These are phyloP conservation scores for Xenopus borealis DNA, from an alignment of 2,113 vertebrate species.

Conservation along the genomic window DNA sequence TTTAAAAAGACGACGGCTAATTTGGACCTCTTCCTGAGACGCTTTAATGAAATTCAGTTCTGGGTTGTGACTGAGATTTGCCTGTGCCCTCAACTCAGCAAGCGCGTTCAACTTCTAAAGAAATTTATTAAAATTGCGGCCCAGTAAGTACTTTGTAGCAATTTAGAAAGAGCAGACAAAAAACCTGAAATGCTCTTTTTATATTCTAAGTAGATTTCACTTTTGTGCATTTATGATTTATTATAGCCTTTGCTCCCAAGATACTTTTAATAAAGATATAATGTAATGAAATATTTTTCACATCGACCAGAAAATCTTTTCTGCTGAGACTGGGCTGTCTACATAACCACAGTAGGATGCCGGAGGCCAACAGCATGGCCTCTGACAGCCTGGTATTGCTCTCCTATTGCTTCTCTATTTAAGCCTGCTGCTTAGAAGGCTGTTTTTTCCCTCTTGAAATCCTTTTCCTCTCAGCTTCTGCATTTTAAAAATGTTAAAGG, in stretches of 20 bases:
- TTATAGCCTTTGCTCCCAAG: slow-evolving; percentile 17
- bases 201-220: slow-evolving; percentile 14
- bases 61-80: slow-evolving; percentile 96
- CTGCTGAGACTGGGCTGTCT: slow-evolving; percentile 22
- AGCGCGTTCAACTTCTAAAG: slow-evolving; percentile 95
- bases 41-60: slow-evolving; percentile 97
- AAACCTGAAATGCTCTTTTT: slow-evolving; percentile 11
- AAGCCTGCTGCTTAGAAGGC: slow-evolving; percentile 32
- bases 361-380: slow-evolving; percentile 33
- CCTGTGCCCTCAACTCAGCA: slow-evolving; percentile 91
- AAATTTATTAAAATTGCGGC: slow-evolving; percentile 98
- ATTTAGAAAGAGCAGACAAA: slow-evolving; percentile 18
- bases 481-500: slow-evolving; percentile 23
- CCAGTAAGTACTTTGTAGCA: slow-evolving; percentile 76
- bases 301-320: slow-evolving; percentile 12
- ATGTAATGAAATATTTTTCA: slow-evolving; percentile 28
- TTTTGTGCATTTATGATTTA: slow-evolving; percentile 23
- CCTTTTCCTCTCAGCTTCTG: slow-evolving; percentile 37
- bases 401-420: slow-evolving; percentile 40
- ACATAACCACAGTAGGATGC: slow-evolving; percentile 27
- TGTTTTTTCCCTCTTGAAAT: slow-evolving; percentile 40
- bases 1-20: slow-evolving; percentile 94
- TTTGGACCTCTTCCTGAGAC: slow-evolving; percentile 92
- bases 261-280: slow-evolving; percentile 33
- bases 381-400: slow-evolving; percentile 35